These are phyloP conservation scores for Gobio gobio DNA, from an alignment of 2,113 vertebrate genomes.

Conservation along the genomic window DNA sequence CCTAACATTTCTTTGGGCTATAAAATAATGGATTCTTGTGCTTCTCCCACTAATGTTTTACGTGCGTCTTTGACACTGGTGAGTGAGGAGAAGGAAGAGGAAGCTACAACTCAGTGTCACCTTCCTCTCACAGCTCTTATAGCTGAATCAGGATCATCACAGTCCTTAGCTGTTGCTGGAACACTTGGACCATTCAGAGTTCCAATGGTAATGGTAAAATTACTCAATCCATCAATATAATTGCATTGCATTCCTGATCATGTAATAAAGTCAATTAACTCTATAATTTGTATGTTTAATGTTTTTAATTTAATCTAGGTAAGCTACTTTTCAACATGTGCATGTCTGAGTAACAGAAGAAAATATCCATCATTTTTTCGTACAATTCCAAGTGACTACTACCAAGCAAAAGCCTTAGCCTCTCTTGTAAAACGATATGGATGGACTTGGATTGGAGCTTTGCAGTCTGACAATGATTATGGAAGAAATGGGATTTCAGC, in stretches of 20 bases:
- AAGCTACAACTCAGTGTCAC: conserved; percentile 55
- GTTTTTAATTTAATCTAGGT: conserved; percentile 62
- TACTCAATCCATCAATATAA: background rate
- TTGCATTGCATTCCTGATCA: background rate
- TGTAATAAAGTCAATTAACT: background rate
- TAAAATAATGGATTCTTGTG: conserved; percentile 75
- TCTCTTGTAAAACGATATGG: conserved; percentile 74
- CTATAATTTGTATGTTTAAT: background rate
- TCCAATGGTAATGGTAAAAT: conserved; percentile 69
- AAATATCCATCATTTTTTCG: conserved; percentile 79
- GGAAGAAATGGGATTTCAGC: conserved; percentile 73
- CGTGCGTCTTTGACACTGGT: conserved; percentile 71
- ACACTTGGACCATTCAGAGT: conserved; percentile 74
- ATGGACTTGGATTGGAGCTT: conserved; percentile 78
- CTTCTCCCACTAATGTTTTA: conserved; percentile 74
- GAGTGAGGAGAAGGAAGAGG: conserved; percentile 51
- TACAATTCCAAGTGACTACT: conserved; percentile 76
- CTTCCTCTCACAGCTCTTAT: conserved; percentile 72
- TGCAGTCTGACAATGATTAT: conserved; percentile 78
- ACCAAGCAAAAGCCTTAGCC: conserved; percentile 78
- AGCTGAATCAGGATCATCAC: conserved; percentile 77
- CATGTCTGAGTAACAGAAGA: conserved; percentile 73
- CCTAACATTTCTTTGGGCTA: conserved; percentile 78
- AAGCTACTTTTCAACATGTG: conserved; percentile 79
- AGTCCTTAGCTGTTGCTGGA: conserved; percentile 74